Percentiles rank a stretch among this genome's conserved stretches.
phyloP scores from a whole-genome alignment of 2,113 vertebrate species.

The Lynx canadensis region DNA sequence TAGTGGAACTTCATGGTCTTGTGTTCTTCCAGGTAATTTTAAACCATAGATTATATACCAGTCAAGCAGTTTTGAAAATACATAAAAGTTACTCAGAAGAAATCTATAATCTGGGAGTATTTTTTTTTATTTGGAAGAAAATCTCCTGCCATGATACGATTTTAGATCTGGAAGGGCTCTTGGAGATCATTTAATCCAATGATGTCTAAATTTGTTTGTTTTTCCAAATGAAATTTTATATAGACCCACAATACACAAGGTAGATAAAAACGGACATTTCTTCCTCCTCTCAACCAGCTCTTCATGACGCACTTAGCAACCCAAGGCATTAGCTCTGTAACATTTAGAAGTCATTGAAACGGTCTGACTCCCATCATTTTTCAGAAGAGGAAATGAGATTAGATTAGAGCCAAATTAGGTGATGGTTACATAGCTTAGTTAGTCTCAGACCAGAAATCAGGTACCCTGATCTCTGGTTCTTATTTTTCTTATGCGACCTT shows the following conservation, averaged over 20 bases:
- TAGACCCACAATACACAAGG: not conserved
- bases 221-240: not conserved
- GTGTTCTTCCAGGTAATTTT: constrained; percentile 92
- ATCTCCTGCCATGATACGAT: not conserved
- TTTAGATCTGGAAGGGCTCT: not conserved
- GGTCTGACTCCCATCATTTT: not conserved
- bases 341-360: not conserved
- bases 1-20: constrained; percentile 95
- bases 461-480: not conserved
- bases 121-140: not conserved
- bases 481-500: fast-evolving
- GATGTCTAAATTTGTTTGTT: not conserved
- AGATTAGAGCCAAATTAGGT: not conserved
- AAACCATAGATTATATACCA: not conserved
- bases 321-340: not conserved
- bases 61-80: not conserved
- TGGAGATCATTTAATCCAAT: not conserved
- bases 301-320: not conserved
- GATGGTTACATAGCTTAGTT: not conserved
- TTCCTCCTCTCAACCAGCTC: not conserved
- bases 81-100: not conserved
- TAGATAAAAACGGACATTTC: not conserved
- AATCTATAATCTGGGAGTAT: not conserved
- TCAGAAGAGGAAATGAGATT: not conserved
- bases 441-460: not conserved